Percentiles rank a stretch among this genome's conserved stretches.
phyloP scores from a whole-genome alignment of 2,113 vertebrate genomes.

The Glaucomys volans region DNA sequence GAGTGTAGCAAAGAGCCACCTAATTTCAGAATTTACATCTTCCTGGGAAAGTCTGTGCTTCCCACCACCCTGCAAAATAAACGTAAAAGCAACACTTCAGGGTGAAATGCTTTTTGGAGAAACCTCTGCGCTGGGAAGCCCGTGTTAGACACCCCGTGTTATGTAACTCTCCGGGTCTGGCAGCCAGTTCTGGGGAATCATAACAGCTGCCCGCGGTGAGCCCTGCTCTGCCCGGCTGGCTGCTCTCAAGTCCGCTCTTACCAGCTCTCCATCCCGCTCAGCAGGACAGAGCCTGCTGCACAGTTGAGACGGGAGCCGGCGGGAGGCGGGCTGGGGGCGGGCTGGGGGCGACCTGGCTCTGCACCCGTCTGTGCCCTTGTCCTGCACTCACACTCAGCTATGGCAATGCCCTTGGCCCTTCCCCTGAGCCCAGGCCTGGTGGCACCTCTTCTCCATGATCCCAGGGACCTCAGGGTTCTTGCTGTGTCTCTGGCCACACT shows the following conservation, averaged over 20 bases:
- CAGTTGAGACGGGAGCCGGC: not conserved
- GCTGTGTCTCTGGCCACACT: not conserved
- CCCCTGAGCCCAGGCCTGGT: not conserved
- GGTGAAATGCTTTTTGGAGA: slow-evolving; percentile 57
- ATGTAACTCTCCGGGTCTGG: not conserved
- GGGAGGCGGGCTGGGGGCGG: fast-evolving
- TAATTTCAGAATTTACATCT: slow-evolving; percentile 66
- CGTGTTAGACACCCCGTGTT: not conserved
- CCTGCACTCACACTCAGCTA: too few species aligned
- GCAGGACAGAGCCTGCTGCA: not conserved
- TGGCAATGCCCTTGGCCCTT: too few species aligned
- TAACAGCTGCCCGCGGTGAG: not conserved
- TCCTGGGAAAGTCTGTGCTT: slow-evolving; percentile 36
- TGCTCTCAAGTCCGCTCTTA: not conserved
- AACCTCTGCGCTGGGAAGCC: not conserved
- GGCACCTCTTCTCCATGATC: fast-evolving
- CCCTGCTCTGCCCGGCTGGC: not conserved
- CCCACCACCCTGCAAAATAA: slow-evolving; percentile 28
- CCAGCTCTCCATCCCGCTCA: not conserved
- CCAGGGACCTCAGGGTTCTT: not conserved
- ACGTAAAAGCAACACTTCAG: slow-evolving; percentile 4
- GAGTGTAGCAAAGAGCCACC: slow-evolving; percentile 50
- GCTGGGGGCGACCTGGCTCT: not conserved
- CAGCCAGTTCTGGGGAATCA: not conserved
- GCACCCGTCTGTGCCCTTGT: not conserved